Evolutionary conservation across 2,888 invertebrate genomes (phyloP).

Genomic region (Melanotus villosus): DNA sequence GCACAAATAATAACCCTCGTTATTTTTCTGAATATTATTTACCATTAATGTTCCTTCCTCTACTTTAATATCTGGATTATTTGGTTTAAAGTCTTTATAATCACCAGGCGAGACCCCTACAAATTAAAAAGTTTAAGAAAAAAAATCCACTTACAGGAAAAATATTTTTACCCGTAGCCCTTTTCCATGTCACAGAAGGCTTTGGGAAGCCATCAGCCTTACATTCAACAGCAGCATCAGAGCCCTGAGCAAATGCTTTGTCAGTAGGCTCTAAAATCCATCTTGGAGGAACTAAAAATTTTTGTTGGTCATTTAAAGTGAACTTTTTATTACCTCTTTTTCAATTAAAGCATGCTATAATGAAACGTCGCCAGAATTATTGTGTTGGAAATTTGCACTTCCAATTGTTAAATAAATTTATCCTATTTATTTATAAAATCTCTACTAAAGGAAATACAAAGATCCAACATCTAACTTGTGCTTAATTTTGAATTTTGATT

Average conservation of each 20-base stretch:
- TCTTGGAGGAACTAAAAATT: slow-evolving; percentile 90
- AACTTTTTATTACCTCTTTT: slow-evolving; percentile 13
- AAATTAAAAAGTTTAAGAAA: slow-evolving; percentile 48
- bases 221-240: slow-evolving; percentile 94
- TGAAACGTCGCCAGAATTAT: slow-evolving; percentile 18
- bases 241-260: slow-evolving; percentile 95
- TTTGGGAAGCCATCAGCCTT: slow-evolving; percentile 97
- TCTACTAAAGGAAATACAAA: too few species aligned
- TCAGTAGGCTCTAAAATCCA: slow-evolving; percentile 97
- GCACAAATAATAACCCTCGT: slow-evolving; percentile 95
- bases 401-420: slow-evolving; percentile 11
- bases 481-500: too few species aligned
- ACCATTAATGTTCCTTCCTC: slow-evolving; percentile 95
- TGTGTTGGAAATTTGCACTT: not conserved
- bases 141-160: too few species aligned
- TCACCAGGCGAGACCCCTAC: slow-evolving; percentile 91
- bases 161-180: slow-evolving; percentile 90
- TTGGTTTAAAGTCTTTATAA: slow-evolving; percentile 92
- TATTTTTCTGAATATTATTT: slow-evolving; percentile 91
- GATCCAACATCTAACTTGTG: too few species aligned
- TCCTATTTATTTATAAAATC: too few species aligned
- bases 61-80: slow-evolving; percentile 91
- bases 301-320: slow-evolving; percentile 29
- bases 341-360: slow-evolving; percentile 33
- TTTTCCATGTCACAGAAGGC: slow-evolving; percentile 95